Evolutionary conservation across 2,888 invertebrate genomes (phyloP), one percentile per base, ranked within the genome.

Genomic region (Drosophila flavopinicola): DNA sequence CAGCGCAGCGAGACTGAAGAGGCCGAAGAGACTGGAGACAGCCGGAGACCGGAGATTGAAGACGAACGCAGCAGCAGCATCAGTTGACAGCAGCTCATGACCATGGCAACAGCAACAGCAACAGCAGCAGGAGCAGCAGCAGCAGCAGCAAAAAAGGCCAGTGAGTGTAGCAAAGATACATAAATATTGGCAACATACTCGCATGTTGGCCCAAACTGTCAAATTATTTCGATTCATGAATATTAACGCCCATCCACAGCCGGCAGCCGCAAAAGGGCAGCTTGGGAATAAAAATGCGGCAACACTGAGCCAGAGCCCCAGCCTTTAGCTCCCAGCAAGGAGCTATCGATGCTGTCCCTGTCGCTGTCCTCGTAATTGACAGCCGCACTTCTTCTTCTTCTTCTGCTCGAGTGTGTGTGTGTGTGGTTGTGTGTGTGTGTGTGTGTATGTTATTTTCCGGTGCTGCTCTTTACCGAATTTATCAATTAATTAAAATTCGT

Each of bases 401-500:
- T 37, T 20, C 33, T 15, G 29, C 23, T 13, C n/a, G 11, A 41
- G 39, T 37, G 23, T 49, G 48, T 56, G 48, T 54, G 35, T 56
- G 39, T 42, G 41, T 44, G 13, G 32, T 53, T 41, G 39, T 37
- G 23, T 49, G 48, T 56, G 48, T 54, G 35, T 56, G 39, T 42
- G 27, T 45, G 51, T 66, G 44, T 58, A 17, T 27, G 58, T 35
- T 41, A n/a, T 37, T 42, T 38, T 30, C 38, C 30, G 25, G 23
- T 17, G 25, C 25, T 58, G 64, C 75, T 84, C 87, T 70, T 87
- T 84, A 86, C 80, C 82, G 84, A 88, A 84, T 84, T 84, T 84
- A 88, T 87, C 84, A 84, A 84, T 84, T 84, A 84, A 84, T 84
- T 84, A 88, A 84, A 88, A 84, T 88, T 83, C 87, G 88, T 82